phyloP scores from a whole-genome alignment of 2,797 vertebrate species.

The Holocentrus rufus region DNA sequence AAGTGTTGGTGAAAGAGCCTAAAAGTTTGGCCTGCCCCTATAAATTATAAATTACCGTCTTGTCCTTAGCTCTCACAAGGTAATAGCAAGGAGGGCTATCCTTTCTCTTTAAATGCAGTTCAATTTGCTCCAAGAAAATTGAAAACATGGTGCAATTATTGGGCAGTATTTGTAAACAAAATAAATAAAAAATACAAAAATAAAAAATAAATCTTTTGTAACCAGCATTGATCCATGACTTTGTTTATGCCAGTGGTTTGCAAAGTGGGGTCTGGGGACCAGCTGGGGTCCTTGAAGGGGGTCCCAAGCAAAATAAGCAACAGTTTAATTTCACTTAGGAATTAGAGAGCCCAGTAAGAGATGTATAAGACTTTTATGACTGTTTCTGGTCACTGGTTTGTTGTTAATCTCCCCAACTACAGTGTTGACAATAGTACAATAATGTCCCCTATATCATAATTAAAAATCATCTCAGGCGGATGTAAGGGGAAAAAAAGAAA shows the following conservation, averaged over 20 bases:
- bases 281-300: slow-evolving; percentile 38
- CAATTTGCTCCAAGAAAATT: slow-evolving; percentile 50
- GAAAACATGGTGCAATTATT: slow-evolving; percentile 30
- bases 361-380: slow-evolving; percentile 3
- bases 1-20: slow-evolving; percentile 43
- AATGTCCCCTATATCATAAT: slow-evolving; percentile 6
- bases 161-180: slow-evolving; percentile 43
- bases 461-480: no score
- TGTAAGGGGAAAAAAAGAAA: no score
- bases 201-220: no score
- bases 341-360: slow-evolving; percentile 10
- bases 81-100: slow-evolving; percentile 54
- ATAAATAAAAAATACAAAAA: no score
- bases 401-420: background rate
- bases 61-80: slow-evolving; percentile 58
- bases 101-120: slow-evolving; percentile 17
- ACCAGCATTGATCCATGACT: slow-evolving; percentile 50
- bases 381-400: slow-evolving; percentile 1
- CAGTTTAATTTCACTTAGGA: slow-evolving; percentile 7
- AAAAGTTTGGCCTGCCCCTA: slow-evolving; percentile 54
- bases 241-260: slow-evolving; percentile 41
- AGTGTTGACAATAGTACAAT: no score
- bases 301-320: slow-evolving; percentile 32
- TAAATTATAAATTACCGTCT: slow-evolving; percentile 68
- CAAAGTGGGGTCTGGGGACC: slow-evolving; percentile 40